phyloP scores from a whole-genome alignment of 2,113 vertebrate species.

The Sinocyclocheilus rhinocerous region DNA sequence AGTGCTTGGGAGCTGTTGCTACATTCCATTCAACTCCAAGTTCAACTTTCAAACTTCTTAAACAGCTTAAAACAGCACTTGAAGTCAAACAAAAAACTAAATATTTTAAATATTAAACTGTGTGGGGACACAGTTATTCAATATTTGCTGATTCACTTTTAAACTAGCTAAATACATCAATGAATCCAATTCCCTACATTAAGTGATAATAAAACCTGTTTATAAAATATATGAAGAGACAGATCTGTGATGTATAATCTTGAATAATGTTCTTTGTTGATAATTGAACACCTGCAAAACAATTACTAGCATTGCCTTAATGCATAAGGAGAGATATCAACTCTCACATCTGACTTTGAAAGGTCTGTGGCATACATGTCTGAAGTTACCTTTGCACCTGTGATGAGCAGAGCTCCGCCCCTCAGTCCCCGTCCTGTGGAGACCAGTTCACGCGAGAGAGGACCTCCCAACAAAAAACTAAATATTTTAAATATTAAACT shows the following conservation, averaged over 20 bases:
- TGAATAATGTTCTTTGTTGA: background rate
- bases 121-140: too few relatives aligned
- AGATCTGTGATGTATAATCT: background rate
- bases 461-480: too few relatives aligned
- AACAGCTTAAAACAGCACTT: background rate
- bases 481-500: too few relatives aligned
- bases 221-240: too few relatives aligned
- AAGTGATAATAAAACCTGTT: too few relatives aligned
- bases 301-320: background rate
- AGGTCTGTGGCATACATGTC: background rate
- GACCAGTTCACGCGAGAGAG: conserved; percentile 83
- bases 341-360: background rate
- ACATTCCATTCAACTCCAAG: background rate
- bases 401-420: conserved; percentile 87
- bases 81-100: background rate
- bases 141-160: too few relatives aligned
- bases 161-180: too few relatives aligned
- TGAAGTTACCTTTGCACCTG: conserved; percentile 84
- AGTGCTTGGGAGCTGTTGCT: too few relatives aligned
- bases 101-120: too few relatives aligned
- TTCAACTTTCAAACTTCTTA: background rate
- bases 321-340: background rate
- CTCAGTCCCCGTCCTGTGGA: conserved; percentile 78
- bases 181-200: too few relatives aligned
- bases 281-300: background rate